Evolutionary conservation across 2,113 vertebrate species (phyloP), one percentile per base, ranked within the genome.

Genomic region (Perccottus glenii): DNA sequence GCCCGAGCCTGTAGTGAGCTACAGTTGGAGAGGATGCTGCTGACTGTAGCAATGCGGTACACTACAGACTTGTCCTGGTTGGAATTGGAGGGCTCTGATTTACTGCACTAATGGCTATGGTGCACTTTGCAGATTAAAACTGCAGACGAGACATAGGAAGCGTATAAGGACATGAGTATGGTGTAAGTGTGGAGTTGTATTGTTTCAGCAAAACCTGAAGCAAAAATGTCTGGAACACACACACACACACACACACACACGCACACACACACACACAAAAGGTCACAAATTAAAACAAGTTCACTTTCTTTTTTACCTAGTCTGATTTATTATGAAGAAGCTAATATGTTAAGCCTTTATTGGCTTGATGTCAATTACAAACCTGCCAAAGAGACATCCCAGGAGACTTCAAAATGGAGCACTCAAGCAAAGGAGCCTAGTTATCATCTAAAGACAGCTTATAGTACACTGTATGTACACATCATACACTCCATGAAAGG

Each of bases 11-110:
- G 81, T 60, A 69, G 77, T 80, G 81, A 78, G 75, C 79, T 85
- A 86, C 78, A 81, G 76, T 75, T 62, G 49, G 67, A 79, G 56
- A 73, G 58, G 70, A 70, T 68, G 75, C 62, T 78, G 83, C 70
- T 50, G 79, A 88, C 89, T 89, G 88, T 90, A 91, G 88, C 90
- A 91, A 76, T 90, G 91, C 88, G 80, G 87, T 84, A 90, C 74
- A 78, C 69, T 60, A 82, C 80, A 70, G 67, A 77, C 82, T 80
- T 59, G 60, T 78, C 82, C 78, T 64, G 70, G 78, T 83, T 82
- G 70, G 76, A 87, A 80, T 86, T 82, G 50, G 67, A 82, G 75
- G 71, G 77, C 78, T 88, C 81, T 81, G 81, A 88, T 89, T 87
- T 86, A 86, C 84, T 85, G 84, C 78, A 64, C 66, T 89, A 84